phyloP scores from a whole-genome alignment of 2,888 invertebrate genomes.

The Linnaemya vulpina region DNA sequence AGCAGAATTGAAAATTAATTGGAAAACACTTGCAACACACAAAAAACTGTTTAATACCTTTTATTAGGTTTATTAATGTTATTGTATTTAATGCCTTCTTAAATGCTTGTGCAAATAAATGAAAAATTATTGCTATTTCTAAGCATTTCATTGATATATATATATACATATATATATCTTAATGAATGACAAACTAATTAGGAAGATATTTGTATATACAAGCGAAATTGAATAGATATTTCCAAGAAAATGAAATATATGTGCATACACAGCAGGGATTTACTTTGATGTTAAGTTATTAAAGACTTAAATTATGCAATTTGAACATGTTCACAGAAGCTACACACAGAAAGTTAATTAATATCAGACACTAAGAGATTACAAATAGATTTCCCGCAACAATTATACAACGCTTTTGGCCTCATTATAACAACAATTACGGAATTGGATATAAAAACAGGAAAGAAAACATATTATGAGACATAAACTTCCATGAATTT shows the following conservation, averaged over 20 bases:
- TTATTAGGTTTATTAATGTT: neutral
- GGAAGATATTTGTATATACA: neutral
- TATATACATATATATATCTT: neutral
- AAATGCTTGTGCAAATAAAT: neutral
- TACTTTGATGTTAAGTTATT: neutral
- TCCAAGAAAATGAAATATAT: neutral
- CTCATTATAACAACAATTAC: no score
- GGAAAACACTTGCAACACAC: constrained; percentile 19
- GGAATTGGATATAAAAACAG: no score
- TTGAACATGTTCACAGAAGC: neutral
- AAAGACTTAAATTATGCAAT: neutral
- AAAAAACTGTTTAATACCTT: neutral
- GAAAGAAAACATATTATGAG: no score
- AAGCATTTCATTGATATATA: neutral
- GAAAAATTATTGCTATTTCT: neutral
- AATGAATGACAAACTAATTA: neutral
- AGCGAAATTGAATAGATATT: neutral
- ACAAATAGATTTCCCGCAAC: no score
- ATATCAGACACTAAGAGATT: no score
- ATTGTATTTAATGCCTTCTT: neutral
- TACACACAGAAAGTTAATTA: no score
- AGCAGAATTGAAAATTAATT: constrained; percentile 29
- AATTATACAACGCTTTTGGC: no score
- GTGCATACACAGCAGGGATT: neutral
- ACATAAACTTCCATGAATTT: no score